Evolutionary conservation across 1,140 invertebrate genomes (phyloP), one percentile per base, ranked within the genome.

Genomic region (Solenopsis invicta): DNA sequence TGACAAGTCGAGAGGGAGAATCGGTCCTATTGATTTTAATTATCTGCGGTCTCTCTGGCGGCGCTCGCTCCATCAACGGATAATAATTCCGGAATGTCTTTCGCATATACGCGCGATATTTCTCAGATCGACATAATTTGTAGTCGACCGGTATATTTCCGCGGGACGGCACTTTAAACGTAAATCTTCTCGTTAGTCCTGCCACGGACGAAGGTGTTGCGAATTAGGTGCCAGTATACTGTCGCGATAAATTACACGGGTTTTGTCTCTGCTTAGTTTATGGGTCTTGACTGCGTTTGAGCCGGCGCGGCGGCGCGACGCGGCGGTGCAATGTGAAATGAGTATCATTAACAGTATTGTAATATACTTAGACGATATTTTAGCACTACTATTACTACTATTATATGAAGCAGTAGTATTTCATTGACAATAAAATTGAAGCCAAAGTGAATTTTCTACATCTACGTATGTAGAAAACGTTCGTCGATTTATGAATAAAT

Each of bases 1-100:
- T 86, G 59, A 91, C 82, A 59, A 86, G 24, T 84, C 48, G 64
- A 8, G 4, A 4, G 41, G 8, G 41, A 50, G 41, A 62, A 81
- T 54, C 10, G 72, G 37, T 16, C 74, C 45, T 62, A 84, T 90
- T 78, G 89, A 71, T 88, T 90, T 90, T 90, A 90, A 90, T 90
- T 90, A 89, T 76, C 29, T 4, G 9, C 29, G 34, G 61, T 45
- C 54, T 59, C 69, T 59, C 41, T 45, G 59, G 13, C 52, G 56
- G 56, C 4, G 77, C 9, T 41, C 29, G n/a, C 8, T 52, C 12
- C 12, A 34, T 37, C 61, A 29, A 13, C 41, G 45, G 18, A 29
- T 61, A 62, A 76, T 52, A 50, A 45, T 61, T 78, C n/a, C 37
- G 34, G 24, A 67, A 0, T 34, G 18, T 52, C 2, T 41, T 69